Percentiles rank a stretch among this genome's conserved stretches.
Evolutionary conservation across 2,797 vertebrate species (phyloP).

Genomic region (Nannoperca australis): DNA sequence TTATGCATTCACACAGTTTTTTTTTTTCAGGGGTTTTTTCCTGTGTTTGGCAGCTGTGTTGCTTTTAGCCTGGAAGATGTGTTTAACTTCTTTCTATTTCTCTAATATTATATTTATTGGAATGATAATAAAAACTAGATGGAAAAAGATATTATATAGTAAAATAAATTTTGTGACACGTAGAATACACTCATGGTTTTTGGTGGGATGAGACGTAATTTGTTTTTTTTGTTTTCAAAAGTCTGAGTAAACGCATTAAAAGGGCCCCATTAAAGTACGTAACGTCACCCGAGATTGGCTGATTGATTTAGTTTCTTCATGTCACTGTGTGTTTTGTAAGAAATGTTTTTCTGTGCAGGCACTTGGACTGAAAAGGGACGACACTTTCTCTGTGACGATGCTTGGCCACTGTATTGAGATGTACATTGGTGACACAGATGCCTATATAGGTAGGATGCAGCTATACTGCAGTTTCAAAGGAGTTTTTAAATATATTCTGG

Average conservation of each 20-base stretch:
- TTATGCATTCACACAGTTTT: no score
- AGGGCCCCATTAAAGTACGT: no score
- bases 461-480: background rate
- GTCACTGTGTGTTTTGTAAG: background rate
- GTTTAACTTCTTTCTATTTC: no score
- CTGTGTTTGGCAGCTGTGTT: no score
- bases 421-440: constrained; percentile 98
- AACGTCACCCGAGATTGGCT: background rate
- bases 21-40: no score
- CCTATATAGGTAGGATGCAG: constrained; percentile 92
- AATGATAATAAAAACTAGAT: background rate
- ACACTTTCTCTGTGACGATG: constrained; percentile 99
- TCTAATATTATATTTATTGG: background rate
- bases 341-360: constrained; percentile 85
- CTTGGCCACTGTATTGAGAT: constrained; percentile 99
- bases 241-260: background rate
- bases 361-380: constrained; percentile 96
- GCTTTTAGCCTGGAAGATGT: no score
- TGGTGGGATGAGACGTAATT: no score
- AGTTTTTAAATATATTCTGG: background rate
- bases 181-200: background rate
- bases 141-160: background rate
- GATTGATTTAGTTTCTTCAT: background rate
- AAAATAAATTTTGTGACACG: background rate
- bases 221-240: background rate